phyloP scores from a whole-genome alignment of 2,888 invertebrate species.

The Amphiduros pacificus region DNA sequence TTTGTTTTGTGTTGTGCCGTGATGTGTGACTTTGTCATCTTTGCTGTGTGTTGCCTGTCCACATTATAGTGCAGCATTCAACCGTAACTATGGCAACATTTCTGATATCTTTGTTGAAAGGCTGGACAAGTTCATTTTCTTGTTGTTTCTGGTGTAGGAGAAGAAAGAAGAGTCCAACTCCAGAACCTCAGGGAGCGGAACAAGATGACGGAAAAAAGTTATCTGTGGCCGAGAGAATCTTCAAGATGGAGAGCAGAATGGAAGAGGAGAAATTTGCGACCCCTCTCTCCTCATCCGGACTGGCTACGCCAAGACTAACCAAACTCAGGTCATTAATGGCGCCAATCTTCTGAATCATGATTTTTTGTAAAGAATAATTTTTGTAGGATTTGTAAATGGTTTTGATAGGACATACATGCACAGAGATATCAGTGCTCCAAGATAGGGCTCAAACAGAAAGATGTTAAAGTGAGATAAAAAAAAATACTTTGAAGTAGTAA shows the following conservation, averaged over 20 bases:
- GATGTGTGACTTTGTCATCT: too few species aligned
- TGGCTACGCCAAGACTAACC: conserved; percentile 39
- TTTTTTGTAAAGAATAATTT: too few species aligned
- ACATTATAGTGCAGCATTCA: too few species aligned
- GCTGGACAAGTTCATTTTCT: neutral
- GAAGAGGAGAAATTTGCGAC: conserved; percentile 66
- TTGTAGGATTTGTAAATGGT: too few species aligned
- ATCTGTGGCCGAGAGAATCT: conserved; percentile 48
- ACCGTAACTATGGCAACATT: too few species aligned
- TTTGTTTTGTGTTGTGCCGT: too few species aligned
- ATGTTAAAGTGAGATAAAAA: too few species aligned
- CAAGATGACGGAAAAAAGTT: conserved; percentile 4
- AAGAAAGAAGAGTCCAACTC: neutral
- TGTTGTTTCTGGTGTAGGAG: neutral
- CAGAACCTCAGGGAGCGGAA: neutral
- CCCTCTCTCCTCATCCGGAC: conserved; percentile 42
- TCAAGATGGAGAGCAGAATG: conserved; percentile 77
- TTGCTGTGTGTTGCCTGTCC: too few species aligned
- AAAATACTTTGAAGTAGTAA: too few species aligned
- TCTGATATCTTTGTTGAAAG: neutral
- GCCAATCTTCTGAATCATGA: neutral
- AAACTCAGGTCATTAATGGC: conserved; percentile 31
- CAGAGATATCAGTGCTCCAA: too few species aligned
- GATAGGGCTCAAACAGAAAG: too few species aligned
- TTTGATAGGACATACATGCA: too few species aligned